phyloP scores from a whole-genome alignment of 2,113 vertebrate genomes.

The Turdus rufiventris region DNA sequence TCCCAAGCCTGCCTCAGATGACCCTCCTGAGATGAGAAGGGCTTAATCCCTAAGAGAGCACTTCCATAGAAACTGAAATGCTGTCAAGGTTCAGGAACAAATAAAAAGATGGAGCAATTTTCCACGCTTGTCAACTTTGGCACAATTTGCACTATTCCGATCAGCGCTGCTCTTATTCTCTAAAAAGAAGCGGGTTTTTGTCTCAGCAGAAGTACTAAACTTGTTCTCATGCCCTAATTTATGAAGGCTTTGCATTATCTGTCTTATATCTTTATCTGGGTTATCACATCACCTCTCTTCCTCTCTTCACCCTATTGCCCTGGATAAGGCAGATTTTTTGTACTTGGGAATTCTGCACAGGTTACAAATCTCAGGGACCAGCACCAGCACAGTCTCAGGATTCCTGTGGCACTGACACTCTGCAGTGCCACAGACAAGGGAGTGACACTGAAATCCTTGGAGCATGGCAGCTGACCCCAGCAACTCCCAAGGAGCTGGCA shows the following conservation, averaged over 20 bases:
- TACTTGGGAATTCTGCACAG: background rate
- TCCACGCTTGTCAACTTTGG: constrained; percentile 37
- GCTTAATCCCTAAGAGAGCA: background rate
- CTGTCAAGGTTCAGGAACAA: background rate
- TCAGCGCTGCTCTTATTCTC: background rate
- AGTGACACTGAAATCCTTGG: background rate
- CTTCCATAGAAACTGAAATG: constrained; percentile 36
- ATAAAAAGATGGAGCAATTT: constrained; percentile 14
- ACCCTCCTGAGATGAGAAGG: background rate
- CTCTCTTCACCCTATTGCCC: background rate
- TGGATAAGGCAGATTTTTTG: background rate
- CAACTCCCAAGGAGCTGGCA: background rate
- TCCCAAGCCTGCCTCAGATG: background rate
- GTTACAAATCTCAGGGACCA: background rate
- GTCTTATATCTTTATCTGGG: background rate
- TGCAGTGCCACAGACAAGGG: background rate
- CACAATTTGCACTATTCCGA: background rate
- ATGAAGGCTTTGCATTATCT: background rate
- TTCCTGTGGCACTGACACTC: background rate
- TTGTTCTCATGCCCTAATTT: background rate
- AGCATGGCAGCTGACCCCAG: rapidly evolving
- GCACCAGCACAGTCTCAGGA: too few species aligned
- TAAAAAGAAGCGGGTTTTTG: background rate
- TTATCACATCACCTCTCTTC: background rate
- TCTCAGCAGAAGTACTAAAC: background rate